Evolutionary conservation across 2,888 invertebrate genomes (phyloP).

Genomic region (Cybosia mesomella): DNA sequence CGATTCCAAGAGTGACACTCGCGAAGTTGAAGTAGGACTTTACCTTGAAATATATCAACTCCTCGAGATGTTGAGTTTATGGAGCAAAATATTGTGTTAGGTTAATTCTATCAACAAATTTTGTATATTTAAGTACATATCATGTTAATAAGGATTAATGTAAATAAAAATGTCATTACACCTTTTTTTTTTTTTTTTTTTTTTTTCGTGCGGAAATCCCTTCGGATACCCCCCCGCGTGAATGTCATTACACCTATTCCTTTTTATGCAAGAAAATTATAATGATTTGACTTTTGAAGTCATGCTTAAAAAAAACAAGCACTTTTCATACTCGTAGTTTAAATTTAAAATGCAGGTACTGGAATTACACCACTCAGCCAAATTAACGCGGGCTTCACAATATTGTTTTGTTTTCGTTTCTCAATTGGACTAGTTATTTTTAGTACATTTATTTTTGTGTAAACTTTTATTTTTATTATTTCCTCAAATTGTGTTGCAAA

Average conservation of each 20-base stretch:
- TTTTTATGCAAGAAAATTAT: too few species aligned
- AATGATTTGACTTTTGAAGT: background rate
- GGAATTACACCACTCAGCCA: background rate
- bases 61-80: background rate
- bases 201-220: too few species aligned
- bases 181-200: too few species aligned
- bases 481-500: background rate
- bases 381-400: background rate
- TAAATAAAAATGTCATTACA: too few species aligned
- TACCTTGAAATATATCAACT: too few species aligned
- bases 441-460: background rate
- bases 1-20: background rate
- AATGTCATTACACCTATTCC: too few species aligned
- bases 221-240: too few species aligned
- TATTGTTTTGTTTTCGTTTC: slow-evolving; percentile 1
- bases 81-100: background rate
- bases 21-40: too few species aligned
- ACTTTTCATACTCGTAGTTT: background rate
- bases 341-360: slow-evolving; percentile 1
- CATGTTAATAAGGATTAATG: too few species aligned
- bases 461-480: background rate
- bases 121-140: too few species aligned
- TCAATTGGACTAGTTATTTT: background rate
- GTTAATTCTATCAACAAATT: background rate
- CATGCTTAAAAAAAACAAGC: background rate